These are phyloP conservation scores for Brenthis hecate DNA, from an alignment of 2,888 invertebrate species.

Conservation along the genomic window DNA sequence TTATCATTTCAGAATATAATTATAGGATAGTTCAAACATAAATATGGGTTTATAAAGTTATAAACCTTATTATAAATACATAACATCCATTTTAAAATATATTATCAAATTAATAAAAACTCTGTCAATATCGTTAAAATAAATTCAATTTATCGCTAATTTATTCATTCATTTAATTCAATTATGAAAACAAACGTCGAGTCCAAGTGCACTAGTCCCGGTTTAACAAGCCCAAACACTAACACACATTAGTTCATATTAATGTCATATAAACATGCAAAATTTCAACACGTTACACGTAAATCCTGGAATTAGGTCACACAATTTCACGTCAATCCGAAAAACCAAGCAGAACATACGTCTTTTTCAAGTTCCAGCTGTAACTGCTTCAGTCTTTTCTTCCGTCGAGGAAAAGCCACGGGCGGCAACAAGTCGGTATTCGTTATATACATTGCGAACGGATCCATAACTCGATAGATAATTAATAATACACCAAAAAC, in stretches of 20 bases:
- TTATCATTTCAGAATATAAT: conserved; percentile 9
- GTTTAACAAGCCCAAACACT: conserved; percentile 13
- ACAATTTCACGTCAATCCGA: conserved; percentile 9
- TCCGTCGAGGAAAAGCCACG: conserved; percentile 69
- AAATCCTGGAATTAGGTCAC: conserved; percentile 6
- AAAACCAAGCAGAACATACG: conserved; percentile 44
- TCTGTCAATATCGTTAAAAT: not conserved
- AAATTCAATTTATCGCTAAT: not conserved
- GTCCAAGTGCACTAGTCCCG: not conserved
- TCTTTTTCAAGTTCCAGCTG: conserved; percentile 64
- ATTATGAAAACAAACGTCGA: not conserved
- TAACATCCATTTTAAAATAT: not conserved
- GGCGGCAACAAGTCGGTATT: conserved; percentile 71
- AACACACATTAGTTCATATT: conserved; percentile 17
- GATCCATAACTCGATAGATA: conserved; percentile 59
- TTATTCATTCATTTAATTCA: not conserved
- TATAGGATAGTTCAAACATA: conserved; percentile 5
- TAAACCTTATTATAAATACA: not conserved
- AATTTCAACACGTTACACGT: conserved; percentile 23
- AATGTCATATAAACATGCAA: conserved; percentile 27
- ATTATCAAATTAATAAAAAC: conserved; percentile 3
- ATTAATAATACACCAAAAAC: conserved; percentile 44
- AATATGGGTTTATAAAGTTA: not conserved
- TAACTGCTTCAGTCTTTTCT: conserved; percentile 72
- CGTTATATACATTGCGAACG: conserved; percentile 74